Evolutionary conservation across 1,140 invertebrate genomes (phyloP), one percentile per base, ranked within the genome.

Genomic region (Saccostrea glomerata): DNA sequence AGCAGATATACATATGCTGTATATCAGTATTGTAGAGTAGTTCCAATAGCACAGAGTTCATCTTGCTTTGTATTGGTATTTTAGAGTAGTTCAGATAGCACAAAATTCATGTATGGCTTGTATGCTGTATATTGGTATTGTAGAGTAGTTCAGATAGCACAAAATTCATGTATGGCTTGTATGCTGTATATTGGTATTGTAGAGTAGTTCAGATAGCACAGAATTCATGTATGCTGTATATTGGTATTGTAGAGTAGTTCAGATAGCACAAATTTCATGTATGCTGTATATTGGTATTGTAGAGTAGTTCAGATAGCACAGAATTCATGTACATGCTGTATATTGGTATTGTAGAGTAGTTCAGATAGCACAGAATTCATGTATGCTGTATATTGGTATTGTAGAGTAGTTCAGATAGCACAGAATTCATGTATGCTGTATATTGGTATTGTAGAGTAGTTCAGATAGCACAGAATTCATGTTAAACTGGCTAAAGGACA

Each of bases 401-500:
- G 25, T 20, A 88, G 87, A 82, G 70, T 63, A 85, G 85, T 55
- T 86, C 85, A 23, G 88, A 90, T 77, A 88, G 84, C 23, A 90
- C 89, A 23, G 89, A 90, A 20, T 90, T 90, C 58, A 90, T 90
- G 89, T 47, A 47, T 47, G 5, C 47, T 9, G 56, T 15, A 20
- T 83, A 20, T 23, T 36, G 1, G 9, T n/a, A 40, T 54, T 88
- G 25, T 20, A 88, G 87, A 82, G 70, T 63, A 85, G 85, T 55
- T 86, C 85, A 23, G 88, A 90, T 77, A 88, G 84, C 23, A 90
- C 89, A 23, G 89, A 90, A 20, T 90, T 90, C 58, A 90, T 90
- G 89, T 63, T 90, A 63, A 90, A 90, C 83, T 90, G 89, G 89
- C 84, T 90, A 15, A 85, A 90, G 58, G 89, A 88, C 55, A 88